phyloP scores from a whole-genome alignment of 2,113 vertebrate genomes.

The Sitta europaea region DNA sequence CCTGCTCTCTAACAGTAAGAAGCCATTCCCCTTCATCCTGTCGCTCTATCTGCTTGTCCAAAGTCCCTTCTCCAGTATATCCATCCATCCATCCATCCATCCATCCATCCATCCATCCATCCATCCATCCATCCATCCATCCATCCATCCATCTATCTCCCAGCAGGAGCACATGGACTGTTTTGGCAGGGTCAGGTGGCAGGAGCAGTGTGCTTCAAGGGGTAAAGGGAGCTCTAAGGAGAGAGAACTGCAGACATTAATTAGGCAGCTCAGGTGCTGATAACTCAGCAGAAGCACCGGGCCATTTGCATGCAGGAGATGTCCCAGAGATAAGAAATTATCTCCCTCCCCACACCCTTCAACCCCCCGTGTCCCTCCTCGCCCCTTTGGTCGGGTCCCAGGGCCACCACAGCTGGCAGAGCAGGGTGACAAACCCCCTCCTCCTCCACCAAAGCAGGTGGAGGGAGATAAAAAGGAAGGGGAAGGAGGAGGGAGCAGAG shows the following conservation, averaged over 20 bases:
- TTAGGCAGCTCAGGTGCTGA: background rate
- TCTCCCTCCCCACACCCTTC: fast-evolving
- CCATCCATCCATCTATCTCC: background rate
- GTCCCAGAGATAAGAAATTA: background rate
- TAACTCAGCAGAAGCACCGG: background rate
- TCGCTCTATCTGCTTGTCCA: background rate
- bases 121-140: background rate
- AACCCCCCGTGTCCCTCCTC: background rate
- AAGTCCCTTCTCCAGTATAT: background rate
- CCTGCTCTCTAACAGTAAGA: background rate
- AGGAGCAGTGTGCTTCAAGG: background rate
- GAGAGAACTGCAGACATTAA: background rate
- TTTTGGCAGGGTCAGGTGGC: background rate
- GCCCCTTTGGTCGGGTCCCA: background rate
- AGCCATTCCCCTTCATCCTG: background rate
- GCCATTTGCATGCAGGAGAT: background rate
- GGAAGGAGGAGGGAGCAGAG: background rate
- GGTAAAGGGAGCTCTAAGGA: background rate
- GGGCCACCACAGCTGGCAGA: background rate
- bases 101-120: background rate
- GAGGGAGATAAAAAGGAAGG: background rate
- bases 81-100: background rate
- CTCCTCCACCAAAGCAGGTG: background rate
- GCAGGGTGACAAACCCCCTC: background rate
- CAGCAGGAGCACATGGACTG: background rate